Conservation (phyloP, 2,888 invertebrate genomes). For the Xestoiulus laeticollis region DNA sequence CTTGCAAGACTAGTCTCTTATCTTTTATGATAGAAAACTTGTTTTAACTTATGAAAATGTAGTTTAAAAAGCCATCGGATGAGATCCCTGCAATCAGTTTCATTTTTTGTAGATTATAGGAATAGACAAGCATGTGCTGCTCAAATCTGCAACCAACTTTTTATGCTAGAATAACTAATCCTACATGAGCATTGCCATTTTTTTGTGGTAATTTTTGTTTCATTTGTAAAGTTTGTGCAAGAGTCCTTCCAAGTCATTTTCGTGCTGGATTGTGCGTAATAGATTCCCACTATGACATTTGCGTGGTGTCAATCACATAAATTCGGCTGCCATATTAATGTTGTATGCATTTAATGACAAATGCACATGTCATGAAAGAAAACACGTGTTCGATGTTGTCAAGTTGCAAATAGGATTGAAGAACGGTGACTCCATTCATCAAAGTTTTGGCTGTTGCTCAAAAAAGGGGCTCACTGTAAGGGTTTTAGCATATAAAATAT, state of each 20-base stretch:
- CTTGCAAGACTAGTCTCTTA: too few species aligned
- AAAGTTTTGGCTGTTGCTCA: neutral
- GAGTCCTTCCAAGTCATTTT: too few species aligned
- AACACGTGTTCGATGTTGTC: constrained; percentile 26
- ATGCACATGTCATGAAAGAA: neutral
- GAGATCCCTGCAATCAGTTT: too few species aligned
- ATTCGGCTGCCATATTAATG: neutral
- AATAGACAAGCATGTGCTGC: neutral
- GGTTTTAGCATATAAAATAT: too few species aligned
- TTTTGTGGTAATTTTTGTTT: too few species aligned
- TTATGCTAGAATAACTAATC: neutral
- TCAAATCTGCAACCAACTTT: neutral
- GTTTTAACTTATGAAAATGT: too few species aligned
- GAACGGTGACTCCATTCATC: neutral
- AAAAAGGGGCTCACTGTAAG: neutral
- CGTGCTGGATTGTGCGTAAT: neutral
- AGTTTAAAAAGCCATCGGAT: too few species aligned
- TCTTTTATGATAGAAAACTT: too few species aligned
- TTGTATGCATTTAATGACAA: neutral
- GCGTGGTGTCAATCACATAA: neutral
- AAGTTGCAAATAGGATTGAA: neutral
- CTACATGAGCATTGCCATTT: neutral
- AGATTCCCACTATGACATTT: neutral
- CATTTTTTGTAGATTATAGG: neutral
- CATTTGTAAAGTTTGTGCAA: too few species aligned